phyloP scores from a whole-genome alignment of 1,140 invertebrate species.

The Drosophila sturtevanti region DNA sequence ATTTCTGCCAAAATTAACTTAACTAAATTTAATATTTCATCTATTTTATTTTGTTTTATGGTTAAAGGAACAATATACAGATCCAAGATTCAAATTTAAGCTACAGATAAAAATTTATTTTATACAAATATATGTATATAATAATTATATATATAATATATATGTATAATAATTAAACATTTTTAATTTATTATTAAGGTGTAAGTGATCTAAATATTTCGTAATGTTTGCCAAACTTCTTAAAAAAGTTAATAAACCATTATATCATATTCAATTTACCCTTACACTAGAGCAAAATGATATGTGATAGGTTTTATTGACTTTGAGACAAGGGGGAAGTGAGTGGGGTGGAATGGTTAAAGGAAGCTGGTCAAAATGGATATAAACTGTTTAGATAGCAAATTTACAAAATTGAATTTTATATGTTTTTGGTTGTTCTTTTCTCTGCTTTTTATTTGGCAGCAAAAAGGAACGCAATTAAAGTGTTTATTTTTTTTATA shows the following conservation, averaged over 20 bases:
- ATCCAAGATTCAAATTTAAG: too few species aligned
- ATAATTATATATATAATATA: too few species aligned
- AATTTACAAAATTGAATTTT: slow-evolving; percentile 24
- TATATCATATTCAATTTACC: slow-evolving; percentile 3
- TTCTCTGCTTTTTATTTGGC: slow-evolving; percentile 7
- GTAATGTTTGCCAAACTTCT: background rate
- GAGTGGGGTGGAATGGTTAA: background rate
- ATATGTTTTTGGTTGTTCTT: slow-evolving; percentile 13
- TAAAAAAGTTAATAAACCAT: slow-evolving; percentile 2
- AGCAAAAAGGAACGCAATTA: slow-evolving; percentile 9
- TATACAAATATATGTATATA: too few species aligned
- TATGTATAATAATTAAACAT: background rate
- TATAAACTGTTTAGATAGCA: slow-evolving; percentile 58
- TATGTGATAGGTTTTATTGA: slow-evolving; percentile 55
- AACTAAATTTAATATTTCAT: too few species aligned
- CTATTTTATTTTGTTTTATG: too few species aligned
- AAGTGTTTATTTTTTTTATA: background rate
- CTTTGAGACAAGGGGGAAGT: slow-evolving; percentile 6
- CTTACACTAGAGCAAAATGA: slow-evolving; percentile 16
- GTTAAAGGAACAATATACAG: too few species aligned
- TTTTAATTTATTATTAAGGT: background rate
- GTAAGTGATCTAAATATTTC: background rate
- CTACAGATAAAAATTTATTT: too few species aligned
- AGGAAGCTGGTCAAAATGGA: slow-evolving; percentile 38
- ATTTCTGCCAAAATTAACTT: too few species aligned